phyloP scores from a whole-genome alignment of 2,888 invertebrate species.

The Ypsolopha sequella region DNA sequence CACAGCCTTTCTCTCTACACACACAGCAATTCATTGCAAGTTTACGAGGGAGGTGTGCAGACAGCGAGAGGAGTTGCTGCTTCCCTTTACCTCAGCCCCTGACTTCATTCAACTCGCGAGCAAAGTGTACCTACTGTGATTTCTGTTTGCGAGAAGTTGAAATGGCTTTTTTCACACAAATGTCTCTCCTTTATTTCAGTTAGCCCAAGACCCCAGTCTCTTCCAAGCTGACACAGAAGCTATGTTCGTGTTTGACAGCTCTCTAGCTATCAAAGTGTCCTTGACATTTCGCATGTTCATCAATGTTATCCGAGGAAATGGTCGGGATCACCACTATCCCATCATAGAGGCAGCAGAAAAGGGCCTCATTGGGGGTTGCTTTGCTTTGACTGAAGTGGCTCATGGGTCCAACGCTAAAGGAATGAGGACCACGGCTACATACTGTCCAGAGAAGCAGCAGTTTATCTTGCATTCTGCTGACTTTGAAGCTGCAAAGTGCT shows the following conservation, averaged over 20 bases:
- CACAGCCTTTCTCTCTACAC: too few species aligned
- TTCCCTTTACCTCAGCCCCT: too few species aligned
- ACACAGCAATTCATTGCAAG: too few species aligned
- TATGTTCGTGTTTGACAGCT: conserved; percentile 71
- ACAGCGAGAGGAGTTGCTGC: too few species aligned
- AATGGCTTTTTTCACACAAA: too few species aligned
- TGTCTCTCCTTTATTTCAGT: conserved; percentile 28
- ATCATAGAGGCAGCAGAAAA: conserved; percentile 52
- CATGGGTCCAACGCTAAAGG: conserved; percentile 93
- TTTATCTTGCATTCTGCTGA: conserved; percentile 89
- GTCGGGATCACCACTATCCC: conserved; percentile 73
- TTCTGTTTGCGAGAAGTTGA: too few species aligned
- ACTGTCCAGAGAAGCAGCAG: conserved; percentile 77
- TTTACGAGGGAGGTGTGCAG: too few species aligned
- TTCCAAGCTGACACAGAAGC: conserved; percentile 64
- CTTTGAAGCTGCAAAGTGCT: conserved; percentile 93
- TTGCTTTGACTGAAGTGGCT: conserved; percentile 89
- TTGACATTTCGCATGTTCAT: conserved; percentile 77
- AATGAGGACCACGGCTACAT: conserved; percentile 89
- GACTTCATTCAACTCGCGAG: too few species aligned
- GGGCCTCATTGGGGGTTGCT: conserved; percentile 67
- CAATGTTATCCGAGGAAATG: conserved; percentile 74
- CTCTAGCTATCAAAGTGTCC: conserved; percentile 75
- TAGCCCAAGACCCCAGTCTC: conserved; percentile 54
- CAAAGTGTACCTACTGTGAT: too few species aligned